A percentile compares a stretch with the other conserved stretches of the same genome.
Evolutionary conservation across 2,888 invertebrate species (phyloP).

Genomic region (Timema cristinae): DNA sequence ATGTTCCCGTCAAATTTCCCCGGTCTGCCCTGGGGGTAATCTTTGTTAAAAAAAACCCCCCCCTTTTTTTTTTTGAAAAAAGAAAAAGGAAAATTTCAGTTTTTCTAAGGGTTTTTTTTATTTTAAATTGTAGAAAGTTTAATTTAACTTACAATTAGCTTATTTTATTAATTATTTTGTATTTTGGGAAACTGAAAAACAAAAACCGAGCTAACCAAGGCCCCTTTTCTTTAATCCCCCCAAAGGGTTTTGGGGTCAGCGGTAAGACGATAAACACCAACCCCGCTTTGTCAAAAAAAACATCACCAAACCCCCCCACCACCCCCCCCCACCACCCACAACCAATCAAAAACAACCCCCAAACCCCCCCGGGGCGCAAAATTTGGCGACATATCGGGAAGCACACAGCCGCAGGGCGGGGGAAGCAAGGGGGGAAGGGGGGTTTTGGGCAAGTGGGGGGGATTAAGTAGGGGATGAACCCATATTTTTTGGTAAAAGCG

Average conservation of each 20-base stretch:
- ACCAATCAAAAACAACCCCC: background rate
- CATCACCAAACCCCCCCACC: conserved; percentile 37
- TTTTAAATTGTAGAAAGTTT: too few relatives aligned
- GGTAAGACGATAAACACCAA: conserved; percentile 18
- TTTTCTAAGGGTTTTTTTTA: too few relatives aligned
- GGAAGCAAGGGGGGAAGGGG: background rate
- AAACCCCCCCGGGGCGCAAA: background rate
- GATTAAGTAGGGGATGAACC: background rate
- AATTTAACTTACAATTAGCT: too few relatives aligned
- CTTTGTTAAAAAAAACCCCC: too few relatives aligned
- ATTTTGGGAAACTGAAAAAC: conserved; percentile 88
- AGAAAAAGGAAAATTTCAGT: too few relatives aligned
- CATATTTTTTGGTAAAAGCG: background rate
- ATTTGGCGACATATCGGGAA: conserved; percentile 6
- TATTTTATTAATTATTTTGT: conserved; percentile 47
- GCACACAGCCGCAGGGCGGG: conserved; percentile 17
- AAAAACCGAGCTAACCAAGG: conserved; percentile 84
- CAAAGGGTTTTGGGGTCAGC: conserved; percentile 40
- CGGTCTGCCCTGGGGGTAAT: too few relatives aligned
- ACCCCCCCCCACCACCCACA: conserved; percentile 30
- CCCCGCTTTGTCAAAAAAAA: conserved; percentile 19
- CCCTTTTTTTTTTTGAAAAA: too few relatives aligned
- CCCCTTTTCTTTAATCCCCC: conserved; percentile 45
- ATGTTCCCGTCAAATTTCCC: too few relatives aligned
- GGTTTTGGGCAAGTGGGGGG: background rate